Conservation (phyloP, 2,888 invertebrate genomes). For the Chelonus formosanus region DNA sequence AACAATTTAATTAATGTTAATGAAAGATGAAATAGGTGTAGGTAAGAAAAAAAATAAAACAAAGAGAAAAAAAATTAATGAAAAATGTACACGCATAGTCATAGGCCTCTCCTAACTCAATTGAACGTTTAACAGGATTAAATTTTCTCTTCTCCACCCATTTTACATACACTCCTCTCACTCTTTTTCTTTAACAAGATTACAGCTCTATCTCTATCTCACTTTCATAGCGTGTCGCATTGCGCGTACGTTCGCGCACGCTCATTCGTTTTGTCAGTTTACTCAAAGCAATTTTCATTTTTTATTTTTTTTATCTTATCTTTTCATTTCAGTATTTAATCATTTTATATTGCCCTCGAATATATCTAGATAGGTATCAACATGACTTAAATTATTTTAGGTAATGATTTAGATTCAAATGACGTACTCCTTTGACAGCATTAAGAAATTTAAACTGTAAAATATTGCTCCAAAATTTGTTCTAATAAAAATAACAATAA, state of each 20-base stretch:
- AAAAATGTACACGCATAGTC: constrained; percentile 30
- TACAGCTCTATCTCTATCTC: constrained; percentile 51
- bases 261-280: constrained; percentile 47
- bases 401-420: too few relatives aligned
- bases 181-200: constrained; percentile 51
- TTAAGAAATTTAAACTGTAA: too few relatives aligned
- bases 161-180: constrained; percentile 15
- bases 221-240: constrained; percentile 60
- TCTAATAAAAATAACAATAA: too few relatives aligned
- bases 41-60: constrained; percentile 14
- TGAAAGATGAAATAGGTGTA: not conserved
- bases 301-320: constrained; percentile 15
- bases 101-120: constrained; percentile 44
- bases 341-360: too few relatives aligned
- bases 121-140: constrained; percentile 45
- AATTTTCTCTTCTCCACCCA: constrained; percentile 38
- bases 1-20: not conserved
- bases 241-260: constrained; percentile 61
- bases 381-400: too few relatives aligned
- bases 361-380: too few relatives aligned
- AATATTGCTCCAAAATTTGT: too few relatives aligned
- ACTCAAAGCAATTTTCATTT: constrained; percentile 14
- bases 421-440: too few relatives aligned
- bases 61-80: constrained; percentile 21
- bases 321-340: constrained; percentile 8